phyloP scores from a whole-genome alignment of 2,888 invertebrate genomes.

The Tenthredo amoena region DNA sequence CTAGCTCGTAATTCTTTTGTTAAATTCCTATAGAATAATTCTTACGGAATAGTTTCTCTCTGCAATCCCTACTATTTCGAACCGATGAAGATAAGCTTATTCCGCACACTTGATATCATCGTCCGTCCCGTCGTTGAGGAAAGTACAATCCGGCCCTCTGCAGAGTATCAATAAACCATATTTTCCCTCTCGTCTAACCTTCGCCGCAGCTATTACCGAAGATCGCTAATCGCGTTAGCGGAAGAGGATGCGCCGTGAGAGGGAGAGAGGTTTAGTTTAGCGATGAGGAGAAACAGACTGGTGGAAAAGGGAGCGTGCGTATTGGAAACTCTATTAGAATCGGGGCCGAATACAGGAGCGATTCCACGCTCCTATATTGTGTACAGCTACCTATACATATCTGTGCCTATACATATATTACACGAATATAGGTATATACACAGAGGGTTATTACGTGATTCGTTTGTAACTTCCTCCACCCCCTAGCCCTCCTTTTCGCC shows the following conservation, averaged over 20 bases:
- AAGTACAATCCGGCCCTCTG: not conserved
- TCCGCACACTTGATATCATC: constrained; percentile 32
- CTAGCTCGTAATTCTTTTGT: not conserved
- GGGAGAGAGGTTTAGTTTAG: constrained; percentile 48
- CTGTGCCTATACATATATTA: constrained; percentile 31
- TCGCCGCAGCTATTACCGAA: constrained; percentile 51
- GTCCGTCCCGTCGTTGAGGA: not conserved
- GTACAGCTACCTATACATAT: not conserved
- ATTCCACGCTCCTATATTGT: not conserved
- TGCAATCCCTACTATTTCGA: not conserved
- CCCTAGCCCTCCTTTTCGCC: constrained; percentile 50
- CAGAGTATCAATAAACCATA: constrained; percentile 39
- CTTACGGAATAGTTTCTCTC: not conserved
- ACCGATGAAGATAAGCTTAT: not conserved
- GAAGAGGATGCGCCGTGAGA: constrained; percentile 24
- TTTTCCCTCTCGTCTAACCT: constrained; percentile 48
- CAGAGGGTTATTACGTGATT: constrained; percentile 73
- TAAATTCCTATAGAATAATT: not conserved
- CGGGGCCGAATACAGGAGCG: constrained; percentile 69
- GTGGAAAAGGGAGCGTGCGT: constrained; percentile 50
- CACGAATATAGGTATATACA: not conserved
- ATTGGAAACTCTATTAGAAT: constrained; percentile 71
- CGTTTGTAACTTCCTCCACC: constrained; percentile 71
- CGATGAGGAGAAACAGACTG: constrained; percentile 44
- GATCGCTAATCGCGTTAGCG: constrained; percentile 50